These are phyloP conservation scores for Chrosomus eos DNA, from an alignment of 2,797 vertebrate species.

Conservation along the genomic window DNA sequence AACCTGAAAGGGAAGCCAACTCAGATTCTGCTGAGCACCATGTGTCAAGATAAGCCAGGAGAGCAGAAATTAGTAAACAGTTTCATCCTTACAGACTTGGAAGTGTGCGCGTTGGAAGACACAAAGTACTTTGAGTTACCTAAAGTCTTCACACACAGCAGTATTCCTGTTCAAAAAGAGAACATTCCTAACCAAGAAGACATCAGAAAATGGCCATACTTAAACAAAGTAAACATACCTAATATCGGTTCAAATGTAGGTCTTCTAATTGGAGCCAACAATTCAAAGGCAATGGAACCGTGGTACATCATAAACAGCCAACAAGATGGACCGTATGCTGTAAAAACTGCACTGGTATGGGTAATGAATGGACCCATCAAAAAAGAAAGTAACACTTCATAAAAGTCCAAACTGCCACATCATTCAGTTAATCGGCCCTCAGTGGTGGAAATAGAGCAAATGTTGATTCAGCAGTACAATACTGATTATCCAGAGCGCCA, in stretches of 20 bases:
- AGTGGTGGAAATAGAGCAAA: not conserved
- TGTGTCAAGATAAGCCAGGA: constrained; percentile 6
- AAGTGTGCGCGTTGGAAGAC: not conserved
- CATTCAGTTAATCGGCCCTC: not conserved
- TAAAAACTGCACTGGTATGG: not conserved
- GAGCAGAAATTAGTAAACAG: not conserved
- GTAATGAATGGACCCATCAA: too few species aligned
- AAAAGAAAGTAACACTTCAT: too few species aligned
- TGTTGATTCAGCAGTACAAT: not conserved
- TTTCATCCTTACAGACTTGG: constrained; percentile 11
- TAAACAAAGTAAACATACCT: not conserved
- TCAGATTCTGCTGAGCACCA: constrained; percentile 26
- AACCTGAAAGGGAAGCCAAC: constrained; percentile 38
- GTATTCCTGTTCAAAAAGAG: not conserved
- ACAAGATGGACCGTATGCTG: not conserved
- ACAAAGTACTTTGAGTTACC: not conserved
- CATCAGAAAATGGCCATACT: too few species aligned
- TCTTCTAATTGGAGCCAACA: not conserved
- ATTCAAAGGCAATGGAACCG: not conserved
- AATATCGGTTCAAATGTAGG: not conserved
- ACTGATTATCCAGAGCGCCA: not conserved
- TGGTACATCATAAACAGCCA: not conserved
- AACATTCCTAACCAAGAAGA: too few species aligned
- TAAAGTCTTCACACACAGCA: constrained; percentile 1
- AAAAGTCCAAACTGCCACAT: not conserved